Percentiles rank a stretch among this genome's conserved stretches.
Conservation (phyloP, 2,888 invertebrate species). For the Cantharis rufa region DNA sequence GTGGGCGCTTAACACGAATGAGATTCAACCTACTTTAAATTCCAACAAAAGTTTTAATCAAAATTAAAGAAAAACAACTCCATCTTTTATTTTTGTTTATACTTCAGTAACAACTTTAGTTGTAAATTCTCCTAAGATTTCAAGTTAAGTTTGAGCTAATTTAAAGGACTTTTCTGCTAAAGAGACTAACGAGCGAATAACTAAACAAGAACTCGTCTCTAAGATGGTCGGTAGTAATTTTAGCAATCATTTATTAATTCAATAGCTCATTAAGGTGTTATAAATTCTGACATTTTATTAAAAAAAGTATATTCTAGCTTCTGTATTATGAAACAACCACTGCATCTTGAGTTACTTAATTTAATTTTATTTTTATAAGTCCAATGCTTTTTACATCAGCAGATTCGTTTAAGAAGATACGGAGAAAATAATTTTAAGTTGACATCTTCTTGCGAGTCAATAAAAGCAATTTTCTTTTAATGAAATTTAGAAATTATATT, state of each 20-base stretch:
- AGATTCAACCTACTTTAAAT: not conserved
- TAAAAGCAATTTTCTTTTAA: not conserved
- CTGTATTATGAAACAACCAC: not conserved
- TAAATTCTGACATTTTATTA: not conserved
- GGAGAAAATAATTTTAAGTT: not conserved
- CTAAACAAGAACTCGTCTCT: not conserved
- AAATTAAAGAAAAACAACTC: not conserved
- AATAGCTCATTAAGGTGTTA: not conserved
- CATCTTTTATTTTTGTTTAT: not conserved
- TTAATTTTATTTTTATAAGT: not conserved
- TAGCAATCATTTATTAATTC: not conserved
- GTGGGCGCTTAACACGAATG: not conserved
- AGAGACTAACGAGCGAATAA: not conserved
- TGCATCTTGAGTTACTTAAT: not conserved
- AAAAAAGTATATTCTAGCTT: not conserved
- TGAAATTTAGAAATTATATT: not conserved
- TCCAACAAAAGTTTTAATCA: not conserved
- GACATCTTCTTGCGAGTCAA: not conserved
- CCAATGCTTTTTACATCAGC: not conserved
- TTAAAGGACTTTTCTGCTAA: not conserved
- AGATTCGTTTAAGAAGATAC: not conserved
- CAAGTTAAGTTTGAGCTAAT: not conserved
- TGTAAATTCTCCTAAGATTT: not conserved
- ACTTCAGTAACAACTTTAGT: not conserved
- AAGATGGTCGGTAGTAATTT: not conserved